phyloP scores from a whole-genome alignment of 1,140 invertebrate species.

The Centruroides vittatus region DNA sequence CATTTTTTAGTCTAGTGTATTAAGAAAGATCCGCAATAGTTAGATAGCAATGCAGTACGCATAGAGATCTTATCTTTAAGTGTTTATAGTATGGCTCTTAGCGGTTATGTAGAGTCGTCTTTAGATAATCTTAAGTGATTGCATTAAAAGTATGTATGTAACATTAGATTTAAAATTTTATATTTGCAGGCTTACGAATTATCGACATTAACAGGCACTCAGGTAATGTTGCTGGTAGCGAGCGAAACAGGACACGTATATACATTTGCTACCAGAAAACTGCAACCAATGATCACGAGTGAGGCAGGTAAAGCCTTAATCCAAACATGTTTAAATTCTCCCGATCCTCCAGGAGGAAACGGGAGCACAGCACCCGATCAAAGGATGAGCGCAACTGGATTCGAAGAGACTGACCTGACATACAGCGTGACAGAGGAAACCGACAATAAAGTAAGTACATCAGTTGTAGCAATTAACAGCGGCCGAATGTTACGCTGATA shows the following conservation, averaged over 20 bases:
- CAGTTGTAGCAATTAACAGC: too few species aligned
- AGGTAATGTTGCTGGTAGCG: constrained; percentile 93
- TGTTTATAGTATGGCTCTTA: too few species aligned
- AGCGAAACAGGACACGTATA: constrained; percentile 98
- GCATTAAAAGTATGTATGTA: too few species aligned
- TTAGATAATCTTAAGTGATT: too few species aligned
- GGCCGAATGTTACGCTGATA: too few species aligned
- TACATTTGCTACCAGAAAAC: constrained; percentile 95
- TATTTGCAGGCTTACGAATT: constrained; percentile 55
- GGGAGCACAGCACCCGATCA: constrained; percentile 50
- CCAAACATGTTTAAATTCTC: constrained; percentile 96
- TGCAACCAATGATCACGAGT: constrained; percentile 99
- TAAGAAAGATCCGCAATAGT: too few species aligned
- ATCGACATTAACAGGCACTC: constrained; percentile 95
- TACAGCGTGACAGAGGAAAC: constrained; percentile 36
- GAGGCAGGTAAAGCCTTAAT: constrained; percentile 97
- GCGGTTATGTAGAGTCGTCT: too few species aligned
- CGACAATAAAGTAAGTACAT: too few species aligned
- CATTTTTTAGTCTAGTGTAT: too few species aligned
- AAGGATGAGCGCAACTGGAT: constrained; percentile 94
- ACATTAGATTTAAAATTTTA: not conserved
- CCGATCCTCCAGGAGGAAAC: constrained; percentile 56
- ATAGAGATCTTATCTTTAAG: too few species aligned
- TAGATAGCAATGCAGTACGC: too few species aligned
- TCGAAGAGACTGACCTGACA: constrained; percentile 94